Percentiles rank a stretch among this genome's conserved stretches.
These are phyloP conservation scores for Zaprionus inermis DNA, from an alignment of 1,140 invertebrate genomes.

Conservation along the genomic window DNA sequence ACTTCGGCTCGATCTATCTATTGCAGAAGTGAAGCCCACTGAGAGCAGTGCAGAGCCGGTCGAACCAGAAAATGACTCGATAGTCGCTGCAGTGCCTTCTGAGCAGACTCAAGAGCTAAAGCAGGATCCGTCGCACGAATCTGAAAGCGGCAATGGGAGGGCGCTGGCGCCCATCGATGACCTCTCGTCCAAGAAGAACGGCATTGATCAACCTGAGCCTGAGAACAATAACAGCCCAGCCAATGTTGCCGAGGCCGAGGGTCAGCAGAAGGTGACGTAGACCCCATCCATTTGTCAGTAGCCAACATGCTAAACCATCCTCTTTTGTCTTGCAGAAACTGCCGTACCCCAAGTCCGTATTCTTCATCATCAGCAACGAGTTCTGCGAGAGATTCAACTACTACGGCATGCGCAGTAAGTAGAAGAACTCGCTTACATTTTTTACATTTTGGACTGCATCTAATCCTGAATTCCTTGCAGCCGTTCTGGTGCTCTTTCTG, in stretches of 20 bases:
- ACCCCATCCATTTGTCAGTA: not conserved
- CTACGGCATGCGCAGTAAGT: conserved; percentile 97
- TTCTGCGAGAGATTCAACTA: conserved; percentile 98
- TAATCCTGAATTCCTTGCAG: conserved; percentile 83
- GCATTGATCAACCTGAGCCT: conserved; percentile 32
- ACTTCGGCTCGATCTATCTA: not conserved
- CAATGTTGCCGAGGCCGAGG: conserved; percentile 70
- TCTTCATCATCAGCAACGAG: conserved; percentile 97
- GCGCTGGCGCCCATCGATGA: conserved; percentile 27
- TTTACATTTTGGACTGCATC: not conserved
- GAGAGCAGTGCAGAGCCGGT: conserved; percentile 20
- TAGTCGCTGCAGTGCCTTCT: not conserved
- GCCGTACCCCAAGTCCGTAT: conserved; percentile 94
- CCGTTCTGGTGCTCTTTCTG: conserved; percentile 91
- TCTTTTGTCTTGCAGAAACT: conserved; percentile 87
- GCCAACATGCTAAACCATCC: not conserved
- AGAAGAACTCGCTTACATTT: too few relatives aligned
- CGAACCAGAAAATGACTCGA: not conserved
- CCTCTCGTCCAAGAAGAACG: conserved; percentile 35
- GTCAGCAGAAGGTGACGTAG: conserved; percentile 69
- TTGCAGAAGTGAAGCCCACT: conserved; percentile 59
- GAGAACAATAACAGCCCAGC: conserved; percentile 36
- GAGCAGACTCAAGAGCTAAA: not conserved
- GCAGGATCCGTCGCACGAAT: not conserved
- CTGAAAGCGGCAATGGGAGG: conserved; percentile 27